Percentiles rank a stretch among this genome's conserved stretches.
Evolutionary conservation across 2,797 vertebrate genomes (phyloP).

Genomic region (Molossus molossus): DNA sequence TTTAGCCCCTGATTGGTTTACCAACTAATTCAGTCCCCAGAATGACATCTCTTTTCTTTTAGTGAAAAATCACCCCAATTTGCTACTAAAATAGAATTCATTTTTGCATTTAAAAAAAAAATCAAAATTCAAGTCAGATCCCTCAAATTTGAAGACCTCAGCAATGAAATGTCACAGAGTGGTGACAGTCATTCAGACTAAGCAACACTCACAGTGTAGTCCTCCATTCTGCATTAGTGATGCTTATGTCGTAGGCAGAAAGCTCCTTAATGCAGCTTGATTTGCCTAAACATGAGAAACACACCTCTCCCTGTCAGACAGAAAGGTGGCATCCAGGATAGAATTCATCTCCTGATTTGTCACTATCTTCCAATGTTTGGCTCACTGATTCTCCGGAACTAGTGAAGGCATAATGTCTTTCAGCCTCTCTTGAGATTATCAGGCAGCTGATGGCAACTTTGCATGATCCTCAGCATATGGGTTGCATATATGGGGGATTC

Average conservation of each 20-base stretch:
- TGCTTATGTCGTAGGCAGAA: not conserved
- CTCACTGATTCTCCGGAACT: not conserved
- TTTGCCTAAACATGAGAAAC: not conserved
- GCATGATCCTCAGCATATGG: not conserved
- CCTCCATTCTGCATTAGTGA: not conserved
- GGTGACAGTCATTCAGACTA: not conserved
- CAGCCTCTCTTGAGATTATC: not conserved
- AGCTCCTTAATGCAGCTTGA: not conserved
- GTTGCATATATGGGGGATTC: not conserved
- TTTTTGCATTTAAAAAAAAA: conserved; percentile 22
- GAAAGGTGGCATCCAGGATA: not conserved
- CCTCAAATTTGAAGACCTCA: conserved; percentile 47
- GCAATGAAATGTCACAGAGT: not conserved
- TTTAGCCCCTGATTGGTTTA: not conserved
- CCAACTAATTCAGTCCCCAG: not conserved
- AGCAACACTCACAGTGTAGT: not conserved
- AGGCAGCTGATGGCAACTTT: not conserved
- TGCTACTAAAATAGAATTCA: conserved; percentile 22
- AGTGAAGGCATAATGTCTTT: not conserved
- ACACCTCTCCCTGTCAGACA: not conserved
- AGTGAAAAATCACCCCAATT: not conserved
- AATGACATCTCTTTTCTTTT: not conserved
- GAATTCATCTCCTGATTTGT: not conserved
- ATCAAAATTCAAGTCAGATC: not conserved
- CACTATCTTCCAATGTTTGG: not conserved